Conservation (phyloP, 92 coral and sea anemone species). For the Montipora capitata region DNA sequence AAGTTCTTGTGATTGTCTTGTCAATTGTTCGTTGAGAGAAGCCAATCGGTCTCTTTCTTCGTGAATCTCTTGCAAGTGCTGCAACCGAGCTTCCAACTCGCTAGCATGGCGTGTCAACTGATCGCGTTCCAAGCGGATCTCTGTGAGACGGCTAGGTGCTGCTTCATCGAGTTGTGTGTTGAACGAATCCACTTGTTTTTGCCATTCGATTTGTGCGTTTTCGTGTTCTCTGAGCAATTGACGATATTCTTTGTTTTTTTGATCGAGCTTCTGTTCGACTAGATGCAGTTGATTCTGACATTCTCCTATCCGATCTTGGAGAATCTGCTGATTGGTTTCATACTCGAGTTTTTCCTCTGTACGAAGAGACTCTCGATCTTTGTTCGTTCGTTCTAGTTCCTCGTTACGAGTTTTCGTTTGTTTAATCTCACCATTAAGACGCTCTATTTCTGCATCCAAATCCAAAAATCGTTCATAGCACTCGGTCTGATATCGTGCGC, state of each 20-base stretch:
- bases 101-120: not conserved
- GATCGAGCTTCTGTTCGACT: not conserved
- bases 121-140: constrained; percentile 12
- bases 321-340: not conserved
- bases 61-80: not conserved
- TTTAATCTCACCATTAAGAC: not conserved
- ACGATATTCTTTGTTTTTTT: not conserved
- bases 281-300: not conserved
- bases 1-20: not conserved
- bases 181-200: not conserved
- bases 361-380: not conserved
- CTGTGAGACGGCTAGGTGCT: not conserved
- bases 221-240: not conserved
- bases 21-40: not conserved
- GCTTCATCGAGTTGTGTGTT: not conserved
- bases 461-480: not conserved
- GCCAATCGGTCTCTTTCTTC: not conserved
- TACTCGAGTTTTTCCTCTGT: no score
- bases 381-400: not conserved
- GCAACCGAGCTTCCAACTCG: not conserved
- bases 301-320: not conserved
- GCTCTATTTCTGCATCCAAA: not conserved
- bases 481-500: not conserved
- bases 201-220: not conserved
- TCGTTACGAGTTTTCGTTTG: not conserved